Evolutionary conservation across 2,888 invertebrate genomes (phyloP).

Genomic region (Beris chalybata): DNA sequence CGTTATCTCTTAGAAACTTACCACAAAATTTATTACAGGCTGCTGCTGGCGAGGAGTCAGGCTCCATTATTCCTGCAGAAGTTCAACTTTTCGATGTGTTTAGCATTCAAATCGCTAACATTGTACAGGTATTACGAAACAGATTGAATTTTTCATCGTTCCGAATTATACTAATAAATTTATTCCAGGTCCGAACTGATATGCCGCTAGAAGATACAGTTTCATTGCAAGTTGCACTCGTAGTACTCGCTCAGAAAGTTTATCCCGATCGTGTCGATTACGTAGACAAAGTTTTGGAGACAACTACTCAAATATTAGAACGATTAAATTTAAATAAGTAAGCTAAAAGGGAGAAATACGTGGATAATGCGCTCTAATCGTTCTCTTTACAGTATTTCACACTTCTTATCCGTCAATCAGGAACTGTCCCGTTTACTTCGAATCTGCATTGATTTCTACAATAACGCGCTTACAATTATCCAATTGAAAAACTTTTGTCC

Average conservation of each 20-base stretch:
- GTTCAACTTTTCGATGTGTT: slow-evolving; percentile 97
- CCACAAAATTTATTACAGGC: slow-evolving; percentile 9
- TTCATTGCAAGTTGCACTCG: slow-evolving; percentile 89
- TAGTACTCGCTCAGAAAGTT: slow-evolving; percentile 94
- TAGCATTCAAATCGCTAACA: slow-evolving; percentile 94
- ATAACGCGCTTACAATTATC: slow-evolving; percentile 84
- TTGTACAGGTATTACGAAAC: slow-evolving; percentile 72
- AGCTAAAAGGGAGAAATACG: slow-evolving; percentile 41
- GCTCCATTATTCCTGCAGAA: slow-evolving; percentile 74
- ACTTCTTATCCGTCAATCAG: slow-evolving; percentile 73
- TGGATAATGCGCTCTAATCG: neutral
- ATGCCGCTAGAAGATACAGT: slow-evolving; percentile 97
- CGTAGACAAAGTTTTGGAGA: slow-evolving; percentile 91
- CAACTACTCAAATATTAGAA: slow-evolving; percentile 87
- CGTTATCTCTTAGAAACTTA: neutral
- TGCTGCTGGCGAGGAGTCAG: slow-evolving; percentile 56
- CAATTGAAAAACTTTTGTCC: slow-evolving; percentile 85
- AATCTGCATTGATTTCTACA: slow-evolving; percentile 93
- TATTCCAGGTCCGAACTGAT: slow-evolving; percentile 79
- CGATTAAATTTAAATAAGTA: slow-evolving; percentile 84
- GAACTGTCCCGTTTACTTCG: slow-evolving; percentile 92
- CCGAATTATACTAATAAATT: slow-evolving; percentile 7
- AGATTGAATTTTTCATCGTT: neutral
- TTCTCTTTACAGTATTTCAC: slow-evolving; percentile 48
- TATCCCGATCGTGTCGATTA: slow-evolving; percentile 94